Conservation (phyloP, 2,888 invertebrate genomes). For the Periphyllus acericola region DNA sequence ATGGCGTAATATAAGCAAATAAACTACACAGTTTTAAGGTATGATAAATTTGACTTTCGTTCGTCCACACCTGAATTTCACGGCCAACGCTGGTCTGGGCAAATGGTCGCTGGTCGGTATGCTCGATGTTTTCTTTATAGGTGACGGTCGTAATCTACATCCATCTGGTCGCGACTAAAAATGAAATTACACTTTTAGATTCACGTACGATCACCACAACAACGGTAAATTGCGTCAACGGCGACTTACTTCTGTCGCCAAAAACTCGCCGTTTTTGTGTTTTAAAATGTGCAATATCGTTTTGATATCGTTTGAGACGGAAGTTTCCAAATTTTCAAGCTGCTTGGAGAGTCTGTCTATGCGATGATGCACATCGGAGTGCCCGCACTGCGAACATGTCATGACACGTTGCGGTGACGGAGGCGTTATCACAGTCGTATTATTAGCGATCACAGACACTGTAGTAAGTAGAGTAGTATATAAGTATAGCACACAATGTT, state of each 20-base stretch:
- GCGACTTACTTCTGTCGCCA: conserved; percentile 60
- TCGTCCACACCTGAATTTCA: conserved; percentile 31
- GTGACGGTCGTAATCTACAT: conserved; percentile 49
- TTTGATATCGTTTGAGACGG: conserved; percentile 79
- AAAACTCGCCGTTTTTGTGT: conserved; percentile 67
- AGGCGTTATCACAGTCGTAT: conserved; percentile 62
- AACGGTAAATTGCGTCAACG: background rate
- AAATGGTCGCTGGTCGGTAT: conserved; percentile 49
- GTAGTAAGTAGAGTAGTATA: background rate
- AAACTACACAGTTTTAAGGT: no score
- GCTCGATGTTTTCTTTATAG: conserved; percentile 47
- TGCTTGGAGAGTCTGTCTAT: conserved; percentile 71
- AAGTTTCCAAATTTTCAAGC: conserved; percentile 77
- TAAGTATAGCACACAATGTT: background rate
- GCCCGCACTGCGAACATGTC: conserved; percentile 60
- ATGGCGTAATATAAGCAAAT: no score
- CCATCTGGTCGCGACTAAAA: conserved; percentile 37
- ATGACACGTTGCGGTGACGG: conserved; percentile 52
- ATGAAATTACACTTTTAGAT: background rate
- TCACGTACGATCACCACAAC: background rate
- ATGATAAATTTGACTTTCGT: no score
- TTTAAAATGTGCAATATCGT: conserved; percentile 77
- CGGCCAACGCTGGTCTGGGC: conserved; percentile 51
- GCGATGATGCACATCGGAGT: conserved; percentile 71
- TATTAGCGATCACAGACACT: conserved; percentile 58